Evolutionary conservation across 2,797 vertebrate genomes (phyloP), one percentile per base, ranked within the genome.

Genomic region (Pangasius sanitwongsei): DNA sequence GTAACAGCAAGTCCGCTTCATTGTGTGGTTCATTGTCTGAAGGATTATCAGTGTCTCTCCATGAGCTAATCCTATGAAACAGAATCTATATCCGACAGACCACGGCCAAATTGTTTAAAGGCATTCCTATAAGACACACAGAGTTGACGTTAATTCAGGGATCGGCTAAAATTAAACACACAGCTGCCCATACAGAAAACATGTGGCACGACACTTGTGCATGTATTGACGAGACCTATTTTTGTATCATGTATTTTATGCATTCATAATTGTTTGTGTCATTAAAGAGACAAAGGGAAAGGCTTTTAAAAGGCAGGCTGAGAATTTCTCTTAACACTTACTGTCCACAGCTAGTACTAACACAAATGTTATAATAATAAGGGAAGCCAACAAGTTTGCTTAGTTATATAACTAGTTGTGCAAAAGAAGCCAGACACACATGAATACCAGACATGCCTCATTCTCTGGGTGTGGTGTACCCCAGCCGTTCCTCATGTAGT

Each of bases 391-490:
- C 18, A 55, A 20, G 50, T 80, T 55, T 57, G 16, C 4, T 31
- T 81, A 23, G 34, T 82, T 59, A 37, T 61, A 25, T 61, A 82
- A 82, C 28, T 4, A 48, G 41, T 83, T 50, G 4, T 65, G 61
- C 31, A 48, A 41, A 83, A 83, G 13, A n/a, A 16, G 34, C 23
- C 78, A 44, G 37, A 44, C 6, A 63, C 55, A 37, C 88, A 23
- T 34, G 93, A 94, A 94, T 93, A 91, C 83, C 87, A 80, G 93
- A 90, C 91, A 93, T 91, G 88, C 88, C 74, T 94, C 85, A 92
- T 93, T 94, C 48, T 82, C 91, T 92, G 95, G 96, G 95, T 90
- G 95, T 93, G 94, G 95, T 91, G 87, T 93, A 55, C 28, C 69
- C 72, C 18, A 55, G 67, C 53, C 25, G 57, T 70, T 53, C 65